phyloP scores from a whole-genome alignment of 2,888 invertebrate species.

The Neoscelio sp. region DNA sequence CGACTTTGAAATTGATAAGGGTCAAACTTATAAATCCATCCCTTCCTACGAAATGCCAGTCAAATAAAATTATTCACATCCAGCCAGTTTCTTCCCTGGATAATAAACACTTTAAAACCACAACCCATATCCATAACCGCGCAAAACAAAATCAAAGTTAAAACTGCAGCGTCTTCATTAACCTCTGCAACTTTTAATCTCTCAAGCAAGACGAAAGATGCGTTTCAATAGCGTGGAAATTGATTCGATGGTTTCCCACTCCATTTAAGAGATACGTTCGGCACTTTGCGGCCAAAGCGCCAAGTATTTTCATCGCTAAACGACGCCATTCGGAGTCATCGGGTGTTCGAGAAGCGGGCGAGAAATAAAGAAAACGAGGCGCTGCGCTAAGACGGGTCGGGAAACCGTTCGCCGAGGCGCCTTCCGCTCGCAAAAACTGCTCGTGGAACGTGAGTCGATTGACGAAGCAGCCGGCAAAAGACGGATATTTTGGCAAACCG shows the following conservation, averaged over 20 bases:
- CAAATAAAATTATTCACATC: no score
- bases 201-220: constrained; percentile 9
- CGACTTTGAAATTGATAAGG: no score
- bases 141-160: constrained; percentile 2
- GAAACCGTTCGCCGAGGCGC: constrained; percentile 65
- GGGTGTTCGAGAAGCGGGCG: constrained; percentile 49
- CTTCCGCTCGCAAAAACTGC: constrained; percentile 69
- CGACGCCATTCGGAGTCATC: constrained; percentile 64
- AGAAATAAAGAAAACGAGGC: constrained; percentile 60
- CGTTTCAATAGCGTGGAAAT: constrained; percentile 21
- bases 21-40: no score
- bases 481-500: constrained; percentile 44
- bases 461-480: constrained; percentile 42
- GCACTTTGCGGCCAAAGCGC: constrained; percentile 48
- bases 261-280: constrained; percentile 54
- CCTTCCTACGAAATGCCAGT: no score
- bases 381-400: constrained; percentile 52
- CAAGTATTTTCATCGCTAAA: constrained; percentile 54
- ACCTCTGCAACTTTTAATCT: constrained; percentile 32
- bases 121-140: neutral
- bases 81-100: no score
- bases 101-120: no score
- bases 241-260: constrained; percentile 63
- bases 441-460: constrained; percentile 66
- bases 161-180: constrained; percentile 11